Percentiles rank a stretch among this genome's conserved stretches.
These are phyloP conservation scores for Porites rus DNA, from an alignment of 92 coral and sea anemone species.

Conservation along the genomic window DNA sequence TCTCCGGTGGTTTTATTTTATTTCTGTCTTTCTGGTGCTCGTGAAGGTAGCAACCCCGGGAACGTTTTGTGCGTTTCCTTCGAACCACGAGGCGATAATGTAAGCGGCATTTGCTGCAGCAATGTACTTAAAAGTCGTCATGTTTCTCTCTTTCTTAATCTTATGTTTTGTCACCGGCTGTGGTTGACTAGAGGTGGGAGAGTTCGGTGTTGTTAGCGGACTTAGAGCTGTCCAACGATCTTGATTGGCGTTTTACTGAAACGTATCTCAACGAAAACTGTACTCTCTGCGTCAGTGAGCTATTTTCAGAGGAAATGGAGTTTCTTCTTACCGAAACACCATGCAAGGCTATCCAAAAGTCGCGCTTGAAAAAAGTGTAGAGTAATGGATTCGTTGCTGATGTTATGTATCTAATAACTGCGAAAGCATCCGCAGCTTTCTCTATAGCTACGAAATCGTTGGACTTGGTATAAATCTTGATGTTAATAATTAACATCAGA, in stretches of 20 bases:
- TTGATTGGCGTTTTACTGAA: neutral
- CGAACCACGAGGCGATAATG: too few species aligned
- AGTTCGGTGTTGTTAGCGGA: neutral
- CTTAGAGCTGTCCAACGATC: neutral
- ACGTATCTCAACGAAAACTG: neutral
- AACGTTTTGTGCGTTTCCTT: too few species aligned
- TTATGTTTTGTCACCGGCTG: too few species aligned
- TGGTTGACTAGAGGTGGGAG: neutral
- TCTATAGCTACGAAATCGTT: neutral
- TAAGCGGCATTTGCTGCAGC: too few species aligned
- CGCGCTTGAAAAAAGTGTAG: constrained; percentile 70
- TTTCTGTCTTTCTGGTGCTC: too few species aligned
- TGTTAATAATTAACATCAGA: neutral
- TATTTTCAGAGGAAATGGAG: neutral
- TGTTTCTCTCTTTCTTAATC: too few species aligned
- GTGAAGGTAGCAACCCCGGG: too few species aligned
- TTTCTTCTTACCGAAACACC: constrained; percentile 2
- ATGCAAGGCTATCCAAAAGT: constrained; percentile 46
- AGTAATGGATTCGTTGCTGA: constrained; percentile 60
- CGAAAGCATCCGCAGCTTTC: constrained; percentile 16
- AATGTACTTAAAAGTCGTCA: too few species aligned
- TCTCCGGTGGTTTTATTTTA: too few species aligned
- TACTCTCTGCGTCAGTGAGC: neutral
- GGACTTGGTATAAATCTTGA: neutral
- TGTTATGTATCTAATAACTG: constrained; percentile 55